These are phyloP conservation scores for Euwallacea fornicatus DNA, from an alignment of 1,140 invertebrate genomes.

Conservation along the genomic window DNA sequence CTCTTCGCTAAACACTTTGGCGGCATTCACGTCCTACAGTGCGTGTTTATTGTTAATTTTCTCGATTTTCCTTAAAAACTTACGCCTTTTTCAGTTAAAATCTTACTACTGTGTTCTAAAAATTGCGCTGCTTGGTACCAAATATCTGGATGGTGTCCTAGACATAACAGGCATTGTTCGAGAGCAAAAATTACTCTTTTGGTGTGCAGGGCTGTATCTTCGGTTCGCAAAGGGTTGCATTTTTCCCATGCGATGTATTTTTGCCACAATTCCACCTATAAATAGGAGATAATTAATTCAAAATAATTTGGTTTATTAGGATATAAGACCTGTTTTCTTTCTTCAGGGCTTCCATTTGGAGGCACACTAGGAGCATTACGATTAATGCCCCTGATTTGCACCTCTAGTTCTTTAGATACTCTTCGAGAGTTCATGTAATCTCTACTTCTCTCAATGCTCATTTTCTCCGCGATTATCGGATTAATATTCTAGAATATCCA, in stretches of 20 bases:
- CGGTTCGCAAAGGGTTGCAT: conserved; percentile 91
- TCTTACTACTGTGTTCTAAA: conserved; percentile 90
- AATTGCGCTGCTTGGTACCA: conserved; percentile 99
- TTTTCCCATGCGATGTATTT: conserved; percentile 99
- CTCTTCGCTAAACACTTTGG: conserved; percentile 91
- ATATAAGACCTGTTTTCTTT: conserved; percentile 81
- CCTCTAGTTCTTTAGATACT: conserved; percentile 96
- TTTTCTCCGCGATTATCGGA: conserved; percentile 83
- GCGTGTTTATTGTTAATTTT: not conserved
- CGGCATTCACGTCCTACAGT: conserved; percentile 82
- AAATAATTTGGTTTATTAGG: not conserved
- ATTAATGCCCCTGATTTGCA: conserved; percentile 91
- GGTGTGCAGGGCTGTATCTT: conserved; percentile 91
- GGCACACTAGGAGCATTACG: conserved; percentile 92
- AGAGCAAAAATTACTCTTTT: conserved; percentile 97
- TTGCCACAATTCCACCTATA: conserved; percentile 96
- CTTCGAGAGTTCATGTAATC: conserved; percentile 98
- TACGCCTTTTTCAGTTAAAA: conserved; percentile 92
- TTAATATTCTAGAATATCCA: conserved; percentile 71
- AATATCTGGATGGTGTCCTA: conserved; percentile 97
- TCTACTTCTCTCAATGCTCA: conserved; percentile 66
- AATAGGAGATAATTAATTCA: not conserved
- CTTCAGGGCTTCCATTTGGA: conserved; percentile 86
- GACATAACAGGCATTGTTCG: conserved; percentile 93
- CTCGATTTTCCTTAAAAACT: conserved; percentile 44